Evolutionary conservation across 1,140 invertebrate species (phyloP).

Genomic region (Tetranychus cinnabarinus): DNA sequence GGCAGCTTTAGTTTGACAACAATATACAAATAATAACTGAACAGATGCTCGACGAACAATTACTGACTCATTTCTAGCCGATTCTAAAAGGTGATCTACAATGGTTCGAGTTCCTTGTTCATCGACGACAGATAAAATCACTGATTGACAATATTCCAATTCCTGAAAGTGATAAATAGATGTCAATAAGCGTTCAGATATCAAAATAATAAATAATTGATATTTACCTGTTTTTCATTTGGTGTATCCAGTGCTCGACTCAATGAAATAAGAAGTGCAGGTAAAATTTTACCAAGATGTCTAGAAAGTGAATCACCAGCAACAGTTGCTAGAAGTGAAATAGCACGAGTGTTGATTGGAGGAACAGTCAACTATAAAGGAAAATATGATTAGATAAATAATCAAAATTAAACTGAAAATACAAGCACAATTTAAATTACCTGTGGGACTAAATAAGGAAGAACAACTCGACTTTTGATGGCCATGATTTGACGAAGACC

Average conservation of each 20-base stretch:
- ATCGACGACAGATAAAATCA: conserved; percentile 67
- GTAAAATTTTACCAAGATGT: conserved; percentile 69
- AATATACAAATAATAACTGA: conserved; percentile 66
- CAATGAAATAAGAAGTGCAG: conserved; percentile 58
- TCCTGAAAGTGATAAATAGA: conserved; percentile 25
- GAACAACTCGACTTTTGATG: conserved; percentile 76
- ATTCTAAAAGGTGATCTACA: conserved; percentile 68
- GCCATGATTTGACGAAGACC: conserved; percentile 88
- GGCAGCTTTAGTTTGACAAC: conserved; percentile 59
- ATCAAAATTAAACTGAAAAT: not conserved
- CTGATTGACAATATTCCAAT: conserved; percentile 74
- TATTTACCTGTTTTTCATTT: conserved; percentile 35
- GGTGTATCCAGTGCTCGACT: conserved; percentile 30
- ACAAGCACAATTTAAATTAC: conserved; percentile 14
- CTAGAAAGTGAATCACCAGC: conserved; percentile 76
- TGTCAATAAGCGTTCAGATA: not conserved
- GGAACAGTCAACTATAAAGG: conserved; percentile 44
- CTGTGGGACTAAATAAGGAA: conserved; percentile 81
- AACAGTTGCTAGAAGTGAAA: conserved; percentile 72
- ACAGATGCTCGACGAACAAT: conserved; percentile 45
- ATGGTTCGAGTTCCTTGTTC: conserved; percentile 63
- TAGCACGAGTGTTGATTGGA: conserved; percentile 66
- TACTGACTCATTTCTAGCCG: conserved; percentile 32
- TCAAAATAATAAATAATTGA: not conserved
- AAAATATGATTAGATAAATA: conserved; percentile 2